phyloP scores from a whole-genome alignment of 2,113 vertebrate genomes.

The Elanoides forficatus region DNA sequence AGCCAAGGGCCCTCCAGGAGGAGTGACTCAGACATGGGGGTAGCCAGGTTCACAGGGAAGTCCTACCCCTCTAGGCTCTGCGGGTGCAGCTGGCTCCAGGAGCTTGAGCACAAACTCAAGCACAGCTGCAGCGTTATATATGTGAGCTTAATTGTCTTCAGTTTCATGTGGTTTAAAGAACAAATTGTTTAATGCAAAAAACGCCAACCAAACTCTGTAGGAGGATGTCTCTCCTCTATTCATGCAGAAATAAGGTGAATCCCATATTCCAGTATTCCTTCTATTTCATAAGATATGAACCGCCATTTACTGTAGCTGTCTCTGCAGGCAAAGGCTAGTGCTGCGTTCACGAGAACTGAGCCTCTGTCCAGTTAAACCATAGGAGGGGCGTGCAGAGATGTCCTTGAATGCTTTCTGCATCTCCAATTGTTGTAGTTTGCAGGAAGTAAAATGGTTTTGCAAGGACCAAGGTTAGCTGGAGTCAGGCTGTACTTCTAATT shows the following conservation, averaged over 20 bases:
- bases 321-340: not conserved
- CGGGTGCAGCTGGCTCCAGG: not conserved
- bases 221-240: not conserved
- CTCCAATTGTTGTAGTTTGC: not conserved
- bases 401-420: not conserved
- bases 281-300: not conserved
- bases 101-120: not conserved
- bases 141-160: not conserved
- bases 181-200: not conserved
- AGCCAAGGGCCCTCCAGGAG: not conserved
- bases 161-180: not conserved
- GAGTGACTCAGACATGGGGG: not conserved
- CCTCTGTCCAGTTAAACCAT: not conserved
- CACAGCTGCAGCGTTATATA: not conserved
- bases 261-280: not conserved
- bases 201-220: not conserved
- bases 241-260: not conserved
- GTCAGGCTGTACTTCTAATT: not conserved
- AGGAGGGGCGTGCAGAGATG: not conserved
- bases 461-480: constrained; percentile 11
- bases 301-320: not conserved
- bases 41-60: not conserved
- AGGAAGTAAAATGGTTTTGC: constrained; percentile 4
- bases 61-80: not conserved
- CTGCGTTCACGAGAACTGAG: not conserved